Evolutionary conservation across 2,113 vertebrate species (phyloP).

Genomic region (Cathartes aura): DNA sequence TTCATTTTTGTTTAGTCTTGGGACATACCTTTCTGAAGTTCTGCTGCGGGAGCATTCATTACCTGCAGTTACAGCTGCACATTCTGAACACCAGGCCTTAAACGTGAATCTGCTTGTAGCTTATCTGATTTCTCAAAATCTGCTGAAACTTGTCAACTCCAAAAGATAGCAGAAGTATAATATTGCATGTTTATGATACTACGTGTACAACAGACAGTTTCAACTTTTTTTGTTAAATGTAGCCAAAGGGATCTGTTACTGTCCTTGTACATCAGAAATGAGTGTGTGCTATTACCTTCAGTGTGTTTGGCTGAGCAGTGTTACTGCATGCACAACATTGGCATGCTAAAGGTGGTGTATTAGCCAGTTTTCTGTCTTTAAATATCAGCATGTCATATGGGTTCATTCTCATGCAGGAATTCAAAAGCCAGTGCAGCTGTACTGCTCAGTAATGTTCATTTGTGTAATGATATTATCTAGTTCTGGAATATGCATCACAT

Average conservation of each 20-base stretch:
- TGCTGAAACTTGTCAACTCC: not conserved
- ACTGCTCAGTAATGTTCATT: not conserved
- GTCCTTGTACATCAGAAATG: not conserved
- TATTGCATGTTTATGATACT: not conserved
- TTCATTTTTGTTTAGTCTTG: not conserved
- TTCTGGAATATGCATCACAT: not conserved
- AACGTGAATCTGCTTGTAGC: not conserved
- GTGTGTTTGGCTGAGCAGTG: not conserved
- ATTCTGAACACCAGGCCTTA: not conserved
- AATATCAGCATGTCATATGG: fast-evolving
- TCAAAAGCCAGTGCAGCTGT: not conserved
- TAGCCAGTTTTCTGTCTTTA: not conserved
- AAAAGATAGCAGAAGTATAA: not conserved
- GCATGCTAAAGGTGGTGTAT: not conserved
- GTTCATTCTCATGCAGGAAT: not conserved
- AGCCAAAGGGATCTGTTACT: not conserved
- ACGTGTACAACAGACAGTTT: not conserved
- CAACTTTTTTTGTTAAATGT: not conserved
- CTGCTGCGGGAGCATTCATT: not conserved
- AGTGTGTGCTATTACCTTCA: not conserved
- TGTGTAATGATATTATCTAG: not conserved
- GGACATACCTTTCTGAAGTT: not conserved
- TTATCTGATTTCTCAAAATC: not conserved
- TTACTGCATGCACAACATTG: not conserved
- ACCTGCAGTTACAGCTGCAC: not conserved